Evolutionary conservation across 2,113 vertebrate species (phyloP), one percentile per base, ranked within the genome.

Genomic region (Charadrius vociferus): DNA sequence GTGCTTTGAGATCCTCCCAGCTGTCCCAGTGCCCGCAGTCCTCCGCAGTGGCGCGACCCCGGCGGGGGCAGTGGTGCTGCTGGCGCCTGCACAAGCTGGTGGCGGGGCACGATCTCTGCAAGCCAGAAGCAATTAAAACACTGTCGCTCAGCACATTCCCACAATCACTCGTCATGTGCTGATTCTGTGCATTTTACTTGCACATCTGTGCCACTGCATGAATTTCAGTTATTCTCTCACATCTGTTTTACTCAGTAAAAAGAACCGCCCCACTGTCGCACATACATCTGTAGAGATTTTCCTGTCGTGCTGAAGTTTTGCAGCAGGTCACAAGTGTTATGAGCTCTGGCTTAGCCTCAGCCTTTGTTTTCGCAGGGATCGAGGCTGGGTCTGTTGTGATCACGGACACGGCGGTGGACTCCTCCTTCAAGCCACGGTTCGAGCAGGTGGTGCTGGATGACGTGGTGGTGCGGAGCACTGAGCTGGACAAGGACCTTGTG

Each of bases 371-470:
- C 95, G 6, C 47, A 99, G 99, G 99, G 81, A 97, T 99, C 36
- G 72, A 98, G 67, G 98, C 98, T 0, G 98, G 99, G 3, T 99
- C 99, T 1, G 98, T 99, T n/a, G 98, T 99, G 91, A 97, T 99
- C 97, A 99, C 98, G 1, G 98, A 99, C 12, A 98, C 79, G 37
- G 99, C 98, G 0, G 98, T 99, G 94, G 99, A 99, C 94, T 98
- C 98, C 59, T 99, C 98, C 92, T 99, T 99, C 96, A 93, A 92
- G 73, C 97, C 99, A 1, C 97, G 71, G 56, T 99, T 99, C 81
- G 98, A 99, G 94, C 99, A 99, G 98, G 98, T 98, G 79, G 98
- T 99, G 88, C 98, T 99, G 97, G 99, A 96, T 8, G 98, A 98
- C 8, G 98, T 99, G 45, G 98, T 99, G 90, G 98, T 98, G 85